Percentiles rank a stretch among this genome's conserved stretches.
phyloP scores from a whole-genome alignment of 2,113 vertebrate species.

The Mus pahari region DNA sequence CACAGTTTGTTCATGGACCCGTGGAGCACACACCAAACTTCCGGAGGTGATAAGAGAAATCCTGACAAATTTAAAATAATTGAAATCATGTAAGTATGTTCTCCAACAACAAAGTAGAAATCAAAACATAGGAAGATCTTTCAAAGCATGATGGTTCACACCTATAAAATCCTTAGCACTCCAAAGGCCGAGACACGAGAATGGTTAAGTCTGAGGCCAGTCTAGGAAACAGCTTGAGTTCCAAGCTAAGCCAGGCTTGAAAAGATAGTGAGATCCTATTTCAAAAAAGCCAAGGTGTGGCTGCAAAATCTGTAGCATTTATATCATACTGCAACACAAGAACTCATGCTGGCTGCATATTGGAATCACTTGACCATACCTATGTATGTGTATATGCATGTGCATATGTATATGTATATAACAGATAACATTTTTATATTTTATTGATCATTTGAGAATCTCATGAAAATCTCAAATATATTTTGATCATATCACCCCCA shows the following conservation, averaged over 20 bases:
- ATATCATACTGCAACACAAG: background rate
- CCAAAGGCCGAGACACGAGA: background rate
- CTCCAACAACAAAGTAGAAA: background rate
- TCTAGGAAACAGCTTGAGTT: background rate
- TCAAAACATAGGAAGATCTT: background rate
- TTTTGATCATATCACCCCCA: background rate
- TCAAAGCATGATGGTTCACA: background rate
- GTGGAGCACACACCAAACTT: background rate
- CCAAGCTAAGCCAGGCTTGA: background rate
- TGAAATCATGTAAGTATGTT: constrained; percentile 3
- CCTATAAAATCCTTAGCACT: background rate
- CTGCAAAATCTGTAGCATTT: background rate
- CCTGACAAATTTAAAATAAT: background rate
- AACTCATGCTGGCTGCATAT: rapidly evolving
- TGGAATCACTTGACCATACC: background rate
- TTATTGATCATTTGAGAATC: background rate
- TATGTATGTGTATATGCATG: no score
- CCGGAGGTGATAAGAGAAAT: background rate
- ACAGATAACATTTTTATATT: background rate
- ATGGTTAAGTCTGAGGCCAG: background rate
- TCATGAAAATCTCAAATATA: no score
- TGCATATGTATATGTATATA: no score
- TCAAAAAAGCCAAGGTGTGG: background rate
- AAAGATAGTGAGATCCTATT: background rate
- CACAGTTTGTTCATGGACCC: background rate